phyloP scores from a whole-genome alignment of 2,888 invertebrate genomes.

The Euzophera pinguis region DNA sequence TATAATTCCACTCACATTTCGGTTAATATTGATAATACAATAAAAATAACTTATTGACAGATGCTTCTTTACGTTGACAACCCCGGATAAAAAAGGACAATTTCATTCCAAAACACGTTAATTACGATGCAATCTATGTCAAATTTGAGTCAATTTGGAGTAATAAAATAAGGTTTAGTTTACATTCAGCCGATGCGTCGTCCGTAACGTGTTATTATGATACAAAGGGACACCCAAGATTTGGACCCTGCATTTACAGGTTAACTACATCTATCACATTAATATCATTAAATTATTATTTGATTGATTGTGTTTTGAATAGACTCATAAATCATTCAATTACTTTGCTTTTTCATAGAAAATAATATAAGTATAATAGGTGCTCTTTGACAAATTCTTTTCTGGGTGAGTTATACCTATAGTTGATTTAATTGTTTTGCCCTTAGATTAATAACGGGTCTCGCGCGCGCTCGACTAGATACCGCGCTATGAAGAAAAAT shows the following conservation, averaged over 20 bases:
- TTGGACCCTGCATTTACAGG: slow-evolving; percentile 26
- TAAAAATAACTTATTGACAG: not conserved
- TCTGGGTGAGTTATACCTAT: no score
- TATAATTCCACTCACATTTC: no score
- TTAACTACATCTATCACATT: slow-evolving; percentile 25
- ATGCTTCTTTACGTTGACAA: not conserved
- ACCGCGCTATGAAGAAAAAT: no score
- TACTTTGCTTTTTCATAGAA: no score
- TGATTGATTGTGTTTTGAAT: slow-evolving; percentile 17
- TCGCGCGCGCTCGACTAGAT: no score
- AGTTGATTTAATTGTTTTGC: no score
- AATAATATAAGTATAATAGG: no score
- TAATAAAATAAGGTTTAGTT: slow-evolving; percentile 77
- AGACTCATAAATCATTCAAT: slow-evolving; percentile 19
- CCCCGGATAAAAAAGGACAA: slow-evolving; percentile 24
- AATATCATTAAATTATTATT: slow-evolving; percentile 26
- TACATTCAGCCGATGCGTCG: slow-evolving; percentile 74
- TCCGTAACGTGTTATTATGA: slow-evolving; percentile 59
- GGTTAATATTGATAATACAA: no score
- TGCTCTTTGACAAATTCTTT: no score
- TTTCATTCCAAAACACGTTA: slow-evolving; percentile 50
- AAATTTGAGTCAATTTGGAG: slow-evolving; percentile 74
- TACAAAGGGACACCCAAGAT: slow-evolving; percentile 37
- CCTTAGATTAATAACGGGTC: no score
- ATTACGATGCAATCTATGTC: slow-evolving; percentile 70